A percentile compares a stretch with the other conserved stretches of the same genome.
Conservation (phyloP, 2,113 vertebrate species). For the Cryptotis parvus region DNA sequence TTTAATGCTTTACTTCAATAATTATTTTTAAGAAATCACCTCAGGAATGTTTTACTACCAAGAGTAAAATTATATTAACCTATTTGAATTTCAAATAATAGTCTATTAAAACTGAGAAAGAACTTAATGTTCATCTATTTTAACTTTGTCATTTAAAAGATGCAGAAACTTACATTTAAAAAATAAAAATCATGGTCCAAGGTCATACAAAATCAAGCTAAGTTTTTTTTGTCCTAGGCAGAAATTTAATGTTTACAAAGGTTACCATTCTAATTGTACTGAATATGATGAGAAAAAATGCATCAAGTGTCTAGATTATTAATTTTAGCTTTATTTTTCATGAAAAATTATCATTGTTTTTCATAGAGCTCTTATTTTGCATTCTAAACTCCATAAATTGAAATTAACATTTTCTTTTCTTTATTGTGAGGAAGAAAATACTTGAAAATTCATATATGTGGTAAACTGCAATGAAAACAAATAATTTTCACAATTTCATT, state of each 20-base stretch:
- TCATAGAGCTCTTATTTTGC: constrained; percentile 28
- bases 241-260: constrained; percentile 34
- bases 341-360: constrained; percentile 43
- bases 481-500: constrained; percentile 31
- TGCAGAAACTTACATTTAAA: constrained; percentile 52
- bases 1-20: not conserved
- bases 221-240: constrained; percentile 7
- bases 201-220: not conserved
- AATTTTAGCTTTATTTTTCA: constrained; percentile 39
- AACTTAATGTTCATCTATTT: constrained; percentile 16
- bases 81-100: constrained; percentile 59
- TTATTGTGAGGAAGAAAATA: constrained; percentile 41
- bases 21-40: constrained; percentile 41
- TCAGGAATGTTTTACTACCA: constrained; percentile 52
- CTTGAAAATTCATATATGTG: constrained; percentile 54
- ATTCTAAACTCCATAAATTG: constrained; percentile 42
- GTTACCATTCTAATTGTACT: constrained; percentile 37
- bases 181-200: constrained; percentile 13
- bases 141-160: constrained; percentile 46
- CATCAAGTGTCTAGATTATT: constrained; percentile 21
- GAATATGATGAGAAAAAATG: constrained; percentile 26
- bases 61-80: constrained; percentile 46
- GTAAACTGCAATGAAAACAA: constrained; percentile 23
- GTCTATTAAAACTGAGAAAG: not conserved
- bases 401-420: constrained; percentile 59